Evolutionary conservation across 1,140 invertebrate species (phyloP).

Genomic region (Diuraphis noxia): DNA sequence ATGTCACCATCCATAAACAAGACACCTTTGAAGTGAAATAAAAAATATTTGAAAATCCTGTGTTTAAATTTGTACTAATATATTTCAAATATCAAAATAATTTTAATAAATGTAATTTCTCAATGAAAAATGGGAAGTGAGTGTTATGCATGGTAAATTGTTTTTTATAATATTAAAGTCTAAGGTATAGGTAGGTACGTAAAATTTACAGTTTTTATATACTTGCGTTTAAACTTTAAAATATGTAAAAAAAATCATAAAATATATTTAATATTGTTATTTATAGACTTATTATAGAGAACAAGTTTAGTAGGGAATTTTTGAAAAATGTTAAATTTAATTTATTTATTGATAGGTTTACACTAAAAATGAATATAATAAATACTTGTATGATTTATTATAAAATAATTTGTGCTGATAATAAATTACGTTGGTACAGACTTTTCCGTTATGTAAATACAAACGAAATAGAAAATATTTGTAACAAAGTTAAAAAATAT

Average conservation of each 20-base stretch:
- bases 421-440: background rate
- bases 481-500: background rate
- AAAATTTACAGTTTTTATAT: background rate
- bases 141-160: too few species aligned
- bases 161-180: background rate
- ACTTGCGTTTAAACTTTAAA: background rate
- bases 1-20: too few species aligned
- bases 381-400: background rate
- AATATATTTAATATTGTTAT: background rate
- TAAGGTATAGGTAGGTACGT: background rate
- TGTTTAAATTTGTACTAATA: background rate
- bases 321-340: background rate
- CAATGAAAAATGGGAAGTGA: background rate
- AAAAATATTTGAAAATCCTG: background rate
- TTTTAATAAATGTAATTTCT: background rate
- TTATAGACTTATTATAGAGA: background rate
- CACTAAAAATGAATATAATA: background rate
- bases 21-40: too few species aligned
- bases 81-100: background rate
- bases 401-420: background rate
- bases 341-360: background rate
- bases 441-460: background rate
- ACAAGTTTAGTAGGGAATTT: background rate
- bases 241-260: background rate
- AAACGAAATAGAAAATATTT: background rate